A percentile compares a stretch with the other conserved stretches of the same genome.
Evolutionary conservation across 2,113 vertebrate species (phyloP).

Genomic region (Sinocyclocheilus rhinocerous): DNA sequence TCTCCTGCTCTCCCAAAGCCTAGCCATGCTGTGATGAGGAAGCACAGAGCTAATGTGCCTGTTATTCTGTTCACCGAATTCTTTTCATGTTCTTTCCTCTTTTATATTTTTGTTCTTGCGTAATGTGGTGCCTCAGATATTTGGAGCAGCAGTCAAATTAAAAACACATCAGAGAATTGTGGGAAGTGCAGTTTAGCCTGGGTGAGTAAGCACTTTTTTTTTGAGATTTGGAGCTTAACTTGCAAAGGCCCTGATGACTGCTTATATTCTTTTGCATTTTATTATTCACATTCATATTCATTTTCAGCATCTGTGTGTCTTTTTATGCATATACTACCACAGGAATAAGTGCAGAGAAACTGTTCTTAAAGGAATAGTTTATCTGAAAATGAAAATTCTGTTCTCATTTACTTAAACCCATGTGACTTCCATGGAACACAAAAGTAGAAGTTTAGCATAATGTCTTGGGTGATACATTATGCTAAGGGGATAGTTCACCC

Average conservation of each 20-base stretch:
- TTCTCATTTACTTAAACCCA: background rate
- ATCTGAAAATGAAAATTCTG: background rate
- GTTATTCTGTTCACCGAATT: conserved; percentile 6
- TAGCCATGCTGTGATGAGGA: conserved; percentile 13
- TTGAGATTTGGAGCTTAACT: conserved; percentile 18
- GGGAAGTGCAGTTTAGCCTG: conserved; percentile 19
- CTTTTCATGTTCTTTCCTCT: conserved; percentile 20
- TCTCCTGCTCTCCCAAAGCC: conserved; percentile 4
- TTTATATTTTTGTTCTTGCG: conserved; percentile 18
- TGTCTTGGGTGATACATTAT: background rate
- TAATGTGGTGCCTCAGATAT: conserved; percentile 31
- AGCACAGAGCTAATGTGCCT: conserved; percentile 19
- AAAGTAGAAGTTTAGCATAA: background rate
- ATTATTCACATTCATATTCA: background rate
- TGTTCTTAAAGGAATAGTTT: background rate
- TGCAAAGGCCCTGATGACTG: background rate
- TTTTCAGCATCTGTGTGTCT: background rate
- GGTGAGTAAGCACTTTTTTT: conserved; percentile 11
- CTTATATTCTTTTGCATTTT: conserved; percentile 6
- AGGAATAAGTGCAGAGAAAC: background rate
- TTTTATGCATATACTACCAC: background rate
- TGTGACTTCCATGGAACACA: background rate
- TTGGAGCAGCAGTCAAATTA: conserved; percentile 34
- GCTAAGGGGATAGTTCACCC: no score
- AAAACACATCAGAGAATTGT: conserved; percentile 38